Evolutionary conservation across 2,113 vertebrate genomes (phyloP).

Genomic region (Dicentrarchus labrax): DNA sequence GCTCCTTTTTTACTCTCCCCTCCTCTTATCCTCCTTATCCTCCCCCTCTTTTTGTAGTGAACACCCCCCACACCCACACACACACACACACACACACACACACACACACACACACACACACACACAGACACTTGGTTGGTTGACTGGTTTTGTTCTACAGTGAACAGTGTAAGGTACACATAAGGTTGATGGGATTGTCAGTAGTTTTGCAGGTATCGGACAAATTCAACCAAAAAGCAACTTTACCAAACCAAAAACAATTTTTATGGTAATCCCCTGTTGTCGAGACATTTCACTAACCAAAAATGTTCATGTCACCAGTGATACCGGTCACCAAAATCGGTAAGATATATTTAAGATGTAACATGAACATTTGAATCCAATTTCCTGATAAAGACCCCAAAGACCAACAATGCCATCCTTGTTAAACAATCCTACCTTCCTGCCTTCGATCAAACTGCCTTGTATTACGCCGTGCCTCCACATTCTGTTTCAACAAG

Average conservation of each 20-base stretch:
- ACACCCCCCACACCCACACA: neutral
- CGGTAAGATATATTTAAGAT: neutral
- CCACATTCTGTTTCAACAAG: conserved; percentile 1
- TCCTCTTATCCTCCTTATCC: conserved; percentile 47
- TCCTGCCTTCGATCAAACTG: neutral
- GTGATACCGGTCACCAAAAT: neutral
- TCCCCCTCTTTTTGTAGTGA: neutral
- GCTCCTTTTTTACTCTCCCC: conserved; percentile 23
- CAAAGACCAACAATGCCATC: neutral
- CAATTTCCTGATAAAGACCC: neutral
- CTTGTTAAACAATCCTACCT: neutral
- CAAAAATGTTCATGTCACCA: neutral
- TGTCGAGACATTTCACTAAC: neutral
- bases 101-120: too few relatives aligned
- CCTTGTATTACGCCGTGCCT: conserved; percentile 14
- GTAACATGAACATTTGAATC: too few relatives aligned
- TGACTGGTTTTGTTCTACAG: conserved; percentile 20
- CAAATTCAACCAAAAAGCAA: too few relatives aligned
- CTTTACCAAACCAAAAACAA: too few relatives aligned
- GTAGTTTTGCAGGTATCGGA: too few relatives aligned
- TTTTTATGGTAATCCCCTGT: neutral
- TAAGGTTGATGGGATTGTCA: too few relatives aligned
- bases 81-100: neutral
- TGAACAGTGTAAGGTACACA: too few relatives aligned
- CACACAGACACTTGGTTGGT: too few relatives aligned